Base-by-base conservation (phyloP, 1,140 invertebrate genomes). In the Pantala flavescens region DNA sequence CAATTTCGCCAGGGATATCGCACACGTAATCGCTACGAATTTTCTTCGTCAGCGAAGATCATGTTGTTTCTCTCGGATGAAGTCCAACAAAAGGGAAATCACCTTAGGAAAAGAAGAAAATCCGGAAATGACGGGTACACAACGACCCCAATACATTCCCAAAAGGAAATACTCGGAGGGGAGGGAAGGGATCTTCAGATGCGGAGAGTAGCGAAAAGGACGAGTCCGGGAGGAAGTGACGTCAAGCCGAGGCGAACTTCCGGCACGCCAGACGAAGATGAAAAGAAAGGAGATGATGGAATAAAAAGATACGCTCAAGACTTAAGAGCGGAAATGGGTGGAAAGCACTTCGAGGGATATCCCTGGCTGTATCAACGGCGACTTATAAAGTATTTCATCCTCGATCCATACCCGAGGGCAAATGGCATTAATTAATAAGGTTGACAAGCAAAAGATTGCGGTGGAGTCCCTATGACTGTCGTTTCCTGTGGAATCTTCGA, bases 31-130 rank as follows among this genome's bases (percentile, higher is more conserved):
- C 28, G 28, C 28, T 5, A 36, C 28, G 28, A 21, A 63, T 21
- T 16, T 21, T 21, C 49, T 63, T 63, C 49, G 49, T 63, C 49
- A 63, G 49, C 49, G 49, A 19, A 36, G 28, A 36, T 36, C 28
- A 36, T 36, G 28, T 36, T 36, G 28, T 36, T 36, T 36, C 28
- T 12, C 16, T 63, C 49, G 49, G 49, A 16, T 7, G 49, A 12
- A 63, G 49, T 19, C 49, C 28, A 36, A 63, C 49, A 63, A 63
- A 63, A 63, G 49, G 49, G 49, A 63, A 63, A 63, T 63, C 49
- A 16, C 49, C 49, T 63, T 21, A 19, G 2, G 49, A 63, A 12
- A 21, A 63, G 49, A 21, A 63, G n/a, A 21, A 63, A 63, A 21
- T 16, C 49, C 49, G 49, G 49, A 63, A 63, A 63, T 63, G 49